These are phyloP conservation scores for Aurelia sp. DNA, from an alignment of 30 jellyfish, hydroid and myxozoan species.

Conservation along the genomic window DNA sequence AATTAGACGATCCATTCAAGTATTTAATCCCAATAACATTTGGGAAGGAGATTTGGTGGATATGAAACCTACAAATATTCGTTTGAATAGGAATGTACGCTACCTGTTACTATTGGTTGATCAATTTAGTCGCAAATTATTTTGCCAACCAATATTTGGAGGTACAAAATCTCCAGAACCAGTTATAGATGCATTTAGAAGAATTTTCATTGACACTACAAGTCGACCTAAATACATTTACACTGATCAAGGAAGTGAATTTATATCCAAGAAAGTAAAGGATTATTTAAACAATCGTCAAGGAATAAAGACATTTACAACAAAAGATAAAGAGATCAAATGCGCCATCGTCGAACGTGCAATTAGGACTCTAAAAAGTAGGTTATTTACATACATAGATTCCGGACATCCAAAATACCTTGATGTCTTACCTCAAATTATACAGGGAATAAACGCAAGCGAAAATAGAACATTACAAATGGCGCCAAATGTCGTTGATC, in stretches of 20 bases:
- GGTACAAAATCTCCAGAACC: background rate
- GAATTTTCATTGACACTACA: background rate
- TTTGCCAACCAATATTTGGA: background rate
- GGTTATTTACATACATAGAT: background rate
- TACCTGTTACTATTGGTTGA: background rate
- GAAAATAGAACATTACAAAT: background rate
- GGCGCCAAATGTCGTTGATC: background rate
- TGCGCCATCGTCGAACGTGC: background rate
- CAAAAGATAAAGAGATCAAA: background rate
- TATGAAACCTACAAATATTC: background rate
- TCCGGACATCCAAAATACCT: background rate
- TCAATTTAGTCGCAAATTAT: background rate
- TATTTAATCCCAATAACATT: too few species aligned
- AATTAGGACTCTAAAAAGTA: background rate
- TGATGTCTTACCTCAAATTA: background rate
- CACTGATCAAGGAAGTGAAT: conserved; percentile 1
- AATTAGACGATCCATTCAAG: background rate
- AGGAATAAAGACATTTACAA: background rate
- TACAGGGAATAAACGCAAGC: background rate
- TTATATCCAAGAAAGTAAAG: background rate
- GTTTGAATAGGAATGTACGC: background rate
- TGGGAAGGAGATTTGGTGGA: background rate
- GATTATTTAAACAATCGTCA: background rate
- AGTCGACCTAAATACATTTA: background rate
- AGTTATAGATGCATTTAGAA: background rate